phyloP scores from a whole-genome alignment of 2,113 vertebrate genomes.

The Misgurnus anguillicaudatus region DNA sequence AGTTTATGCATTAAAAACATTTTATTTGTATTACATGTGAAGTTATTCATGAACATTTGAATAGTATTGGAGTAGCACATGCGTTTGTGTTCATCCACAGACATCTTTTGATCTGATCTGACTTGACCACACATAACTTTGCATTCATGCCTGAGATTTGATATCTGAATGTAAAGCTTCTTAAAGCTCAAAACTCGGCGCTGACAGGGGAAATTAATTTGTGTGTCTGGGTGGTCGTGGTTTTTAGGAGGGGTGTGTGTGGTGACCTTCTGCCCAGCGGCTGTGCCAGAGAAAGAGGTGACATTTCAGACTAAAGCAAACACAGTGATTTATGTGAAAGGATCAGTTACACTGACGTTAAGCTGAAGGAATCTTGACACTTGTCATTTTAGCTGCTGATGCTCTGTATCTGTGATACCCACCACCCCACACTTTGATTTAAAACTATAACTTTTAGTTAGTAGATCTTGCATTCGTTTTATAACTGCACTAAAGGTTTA shows the following conservation, averaged over 20 bases:
- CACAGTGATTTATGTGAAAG: not conserved
- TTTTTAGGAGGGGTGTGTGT: not conserved
- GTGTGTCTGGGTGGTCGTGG: constrained; percentile 53
- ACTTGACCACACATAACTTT: constrained; percentile 1
- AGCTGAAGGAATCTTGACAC: not conserved
- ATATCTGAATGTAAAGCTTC: not conserved
- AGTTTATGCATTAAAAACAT: no score
- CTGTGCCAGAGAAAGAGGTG: not conserved
- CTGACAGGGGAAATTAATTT: constrained; percentile 41
- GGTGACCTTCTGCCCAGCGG: not conserved
- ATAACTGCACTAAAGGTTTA: no score
- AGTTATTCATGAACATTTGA: not conserved
- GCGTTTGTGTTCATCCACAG: not conserved
- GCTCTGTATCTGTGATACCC: no score
- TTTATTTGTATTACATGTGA: no score
- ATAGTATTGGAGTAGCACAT: not conserved
- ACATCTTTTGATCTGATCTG: not conserved
- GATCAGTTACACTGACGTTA: no score
- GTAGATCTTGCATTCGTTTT: no score
- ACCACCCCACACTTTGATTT: no score
- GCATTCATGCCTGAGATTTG: not conserved
- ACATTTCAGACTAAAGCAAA: not conserved
- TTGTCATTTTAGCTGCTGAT: no score
- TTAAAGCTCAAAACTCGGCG: not conserved
- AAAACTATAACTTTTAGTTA: no score